These are phyloP conservation scores for Nothoprocta pentlandii DNA, from an alignment of 2,113 vertebrate genomes.

Conservation along the genomic window DNA sequence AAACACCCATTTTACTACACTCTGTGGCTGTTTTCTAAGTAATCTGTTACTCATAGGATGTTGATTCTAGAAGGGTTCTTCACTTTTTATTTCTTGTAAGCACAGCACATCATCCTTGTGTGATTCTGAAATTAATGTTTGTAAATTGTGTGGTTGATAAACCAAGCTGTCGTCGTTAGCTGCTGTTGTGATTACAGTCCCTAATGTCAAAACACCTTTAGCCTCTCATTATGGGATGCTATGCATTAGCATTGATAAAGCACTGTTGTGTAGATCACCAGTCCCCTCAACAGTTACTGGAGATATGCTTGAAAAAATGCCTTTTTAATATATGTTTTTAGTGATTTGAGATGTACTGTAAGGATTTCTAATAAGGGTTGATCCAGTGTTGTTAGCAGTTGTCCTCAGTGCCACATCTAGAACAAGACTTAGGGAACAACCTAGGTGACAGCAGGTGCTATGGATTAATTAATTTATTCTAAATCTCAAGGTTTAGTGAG, in stretches of 20 bases:
- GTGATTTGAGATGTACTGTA: neutral
- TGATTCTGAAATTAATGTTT: slow-evolving; percentile 17
- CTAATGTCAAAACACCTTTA: neutral
- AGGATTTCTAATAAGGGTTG: slow-evolving; percentile 10
- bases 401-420: neutral
- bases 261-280: neutral
- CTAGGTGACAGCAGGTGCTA: neutral
- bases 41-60: slow-evolving; percentile 30
- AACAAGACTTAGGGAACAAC: neutral
- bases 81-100: slow-evolving; percentile 13
- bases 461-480: neutral
- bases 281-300: neutral
- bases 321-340: neutral
- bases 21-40: neutral
- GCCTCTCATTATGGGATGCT: neutral
- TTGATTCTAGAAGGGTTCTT: slow-evolving; percentile 43
- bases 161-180: neutral
- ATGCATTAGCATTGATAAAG: neutral
- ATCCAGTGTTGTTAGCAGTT: neutral
- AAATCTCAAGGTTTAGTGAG: neutral
- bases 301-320: slow-evolving; percentile 39
- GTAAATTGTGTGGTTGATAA: slow-evolving; percentile 1
- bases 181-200: neutral
- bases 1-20: neutral
- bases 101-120: neutral